Evolutionary conservation across 2,797 vertebrate species (phyloP), one percentile per base, ranked within the genome.

Genomic region (Cottoperca gobio): DNA sequence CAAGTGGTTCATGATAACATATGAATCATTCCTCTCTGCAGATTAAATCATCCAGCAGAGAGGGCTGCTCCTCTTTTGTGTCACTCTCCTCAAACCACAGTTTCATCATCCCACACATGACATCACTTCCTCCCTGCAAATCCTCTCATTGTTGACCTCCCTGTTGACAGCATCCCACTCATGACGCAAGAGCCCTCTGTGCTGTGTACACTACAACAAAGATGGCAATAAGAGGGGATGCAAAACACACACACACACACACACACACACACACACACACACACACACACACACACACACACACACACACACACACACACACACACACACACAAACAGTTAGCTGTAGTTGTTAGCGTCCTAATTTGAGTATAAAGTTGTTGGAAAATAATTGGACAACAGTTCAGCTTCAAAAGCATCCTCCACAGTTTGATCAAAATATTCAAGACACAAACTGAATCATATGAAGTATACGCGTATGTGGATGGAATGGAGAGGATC

Each of bases 111-210:
- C 35, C 17, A 23, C 40, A 8, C 13, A 5, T 46, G 59, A 70
- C 64, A 21, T 76, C 78, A 57, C 72, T 71, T 71, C 67, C 78
- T 73, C 14, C 5, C 8, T 37, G 13, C 2, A 8, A 21, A 33
- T 19, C 17, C 28, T 24, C 46, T 21, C 5, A 17, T 11, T 8
- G 5, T 9, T 12, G n/a, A n/a, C n/a, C n/a, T 4, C 12, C 1
- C 19, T 12, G 8, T 33, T 17, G 35, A 68, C 64, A 10, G 45
- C 12, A 13, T 48, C 31, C 37, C 21, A 33, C 3, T 17, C 1
- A 2, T 80, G 78, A 81, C 52, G 45, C 40, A 76, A 35, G 16
- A 58, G 40, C 4, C 58, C 19, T 17, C 17, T 31, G 14, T 8
- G 8, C 62, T 53, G 64, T 64, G n/a, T 59, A 40, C 35, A 53